Conservation (phyloP, 2,888 invertebrate genomes). For the Electrophaes corylata region DNA sequence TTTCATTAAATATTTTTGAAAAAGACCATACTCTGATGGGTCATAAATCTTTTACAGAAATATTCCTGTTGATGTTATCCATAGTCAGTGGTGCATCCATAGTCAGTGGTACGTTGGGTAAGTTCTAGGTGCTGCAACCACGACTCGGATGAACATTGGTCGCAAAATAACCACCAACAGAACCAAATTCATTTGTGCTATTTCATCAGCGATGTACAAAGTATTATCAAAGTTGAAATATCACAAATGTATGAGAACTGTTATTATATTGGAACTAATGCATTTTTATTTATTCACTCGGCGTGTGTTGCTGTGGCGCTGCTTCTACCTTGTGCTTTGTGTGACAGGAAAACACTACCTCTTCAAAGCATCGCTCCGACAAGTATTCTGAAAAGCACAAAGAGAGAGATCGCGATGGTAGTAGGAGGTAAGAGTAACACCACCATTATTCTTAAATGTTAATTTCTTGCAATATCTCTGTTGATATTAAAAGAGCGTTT, state of each 20-base stretch:
- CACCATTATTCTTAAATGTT: not conserved
- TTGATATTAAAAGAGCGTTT: slow-evolving; percentile 1
- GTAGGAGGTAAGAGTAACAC: slow-evolving; percentile 63
- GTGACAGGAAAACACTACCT: slow-evolving; percentile 84
- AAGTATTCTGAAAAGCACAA: slow-evolving; percentile 83
- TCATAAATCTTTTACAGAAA: slow-evolving; percentile 92
- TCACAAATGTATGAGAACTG: slow-evolving; percentile 62
- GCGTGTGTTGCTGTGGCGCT: slow-evolving; percentile 85
- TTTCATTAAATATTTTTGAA: slow-evolving; percentile 59
- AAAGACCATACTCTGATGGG: slow-evolving; percentile 86
- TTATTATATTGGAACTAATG: slow-evolving; percentile 77
- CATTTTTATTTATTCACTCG: slow-evolving; percentile 82
- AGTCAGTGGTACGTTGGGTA: slow-evolving; percentile 86
- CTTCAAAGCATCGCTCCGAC: slow-evolving; percentile 83
- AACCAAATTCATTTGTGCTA: slow-evolving; percentile 62
- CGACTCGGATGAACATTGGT: slow-evolving; percentile 61
- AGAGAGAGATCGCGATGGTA: slow-evolving; percentile 71
- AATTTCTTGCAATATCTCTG: not conserved
- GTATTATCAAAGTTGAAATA: slow-evolving; percentile 60
- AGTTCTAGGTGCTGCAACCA: slow-evolving; percentile 83
- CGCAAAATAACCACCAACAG: slow-evolving; percentile 69
- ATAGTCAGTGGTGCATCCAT: slow-evolving; percentile 84
- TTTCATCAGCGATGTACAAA: slow-evolving; percentile 57
- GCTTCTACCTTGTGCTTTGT: slow-evolving; percentile 86
- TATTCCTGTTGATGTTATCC: slow-evolving; percentile 87